These are phyloP conservation scores for Lepidurus apus DNA, from an alignment of 1,140 invertebrate species.

Conservation along the genomic window DNA sequence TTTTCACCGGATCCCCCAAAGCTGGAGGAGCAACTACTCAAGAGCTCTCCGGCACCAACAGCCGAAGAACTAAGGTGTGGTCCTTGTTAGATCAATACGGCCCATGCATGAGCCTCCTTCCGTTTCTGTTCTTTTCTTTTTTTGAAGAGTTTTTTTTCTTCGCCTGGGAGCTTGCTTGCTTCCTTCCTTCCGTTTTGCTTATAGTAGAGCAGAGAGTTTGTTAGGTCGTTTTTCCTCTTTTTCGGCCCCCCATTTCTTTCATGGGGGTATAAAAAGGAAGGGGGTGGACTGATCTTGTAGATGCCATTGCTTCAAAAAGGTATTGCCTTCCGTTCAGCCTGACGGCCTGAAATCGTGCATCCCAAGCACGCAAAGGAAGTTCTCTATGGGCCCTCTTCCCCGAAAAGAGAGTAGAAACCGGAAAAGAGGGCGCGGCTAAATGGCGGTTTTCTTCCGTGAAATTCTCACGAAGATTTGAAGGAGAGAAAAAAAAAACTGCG, in stretches of 20 bases:
- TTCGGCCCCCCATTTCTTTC: not conserved
- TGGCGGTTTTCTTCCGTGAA: not conserved
- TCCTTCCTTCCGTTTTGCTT: not conserved
- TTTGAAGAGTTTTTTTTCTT: not conserved
- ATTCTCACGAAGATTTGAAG: too few species aligned
- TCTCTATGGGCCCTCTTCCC: not conserved
- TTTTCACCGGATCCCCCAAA: constrained; percentile 10
- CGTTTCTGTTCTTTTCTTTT: not conserved
- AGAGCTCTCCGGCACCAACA: constrained; percentile 17
- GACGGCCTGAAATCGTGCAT: not conserved
- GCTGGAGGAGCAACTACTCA: constrained; percentile 20
- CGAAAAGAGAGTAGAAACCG: not conserved
- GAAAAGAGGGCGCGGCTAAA: not conserved
- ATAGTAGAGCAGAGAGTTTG: not conserved
- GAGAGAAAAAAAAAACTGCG: too few species aligned
- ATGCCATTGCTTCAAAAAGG: not conserved
- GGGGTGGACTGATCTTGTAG: not conserved
- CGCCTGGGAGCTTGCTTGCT: not conserved
- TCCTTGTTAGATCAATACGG: constrained; percentile 19
- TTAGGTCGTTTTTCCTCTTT: not conserved
- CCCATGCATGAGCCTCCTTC: constrained; percentile 20
- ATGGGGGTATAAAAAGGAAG: not conserved
- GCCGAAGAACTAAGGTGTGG: constrained; percentile 18
- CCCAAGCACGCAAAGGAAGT: not conserved
- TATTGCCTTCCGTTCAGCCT: constrained; percentile 1